phyloP scores from a whole-genome alignment of 2,797 vertebrate species.

The Emys orbicularis region DNA sequence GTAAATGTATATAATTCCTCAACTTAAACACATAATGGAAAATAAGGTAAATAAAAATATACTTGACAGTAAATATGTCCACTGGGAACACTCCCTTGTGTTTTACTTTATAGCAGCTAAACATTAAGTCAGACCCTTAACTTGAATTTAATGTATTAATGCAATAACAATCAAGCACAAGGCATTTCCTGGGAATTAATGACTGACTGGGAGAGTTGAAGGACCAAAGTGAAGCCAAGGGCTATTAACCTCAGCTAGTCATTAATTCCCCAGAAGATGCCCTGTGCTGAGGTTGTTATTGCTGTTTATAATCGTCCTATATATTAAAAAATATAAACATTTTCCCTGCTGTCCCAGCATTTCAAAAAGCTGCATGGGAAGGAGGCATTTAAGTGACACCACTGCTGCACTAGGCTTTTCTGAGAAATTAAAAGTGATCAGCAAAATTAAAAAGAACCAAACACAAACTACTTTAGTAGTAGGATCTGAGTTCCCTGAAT shows the following conservation, averaged over 20 bases:
- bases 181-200: slow-evolving; percentile 81
- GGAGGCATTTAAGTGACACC: slow-evolving; percentile 22
- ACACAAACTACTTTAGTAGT: neutral
- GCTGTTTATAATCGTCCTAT: slow-evolving; percentile 68
- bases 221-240: slow-evolving; percentile 71
- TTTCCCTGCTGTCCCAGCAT: slow-evolving; percentile 26
- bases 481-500: neutral
- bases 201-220: slow-evolving; percentile 75
- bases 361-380: slow-evolving; percentile 43
- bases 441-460: slow-evolving; percentile 55
- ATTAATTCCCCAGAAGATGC: slow-evolving; percentile 79
- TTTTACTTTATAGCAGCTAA: slow-evolving; percentile 77
- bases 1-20: slow-evolving; percentile 38
- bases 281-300: slow-evolving; percentile 66
- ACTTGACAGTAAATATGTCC: slow-evolving; percentile 59
- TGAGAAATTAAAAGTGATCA: slow-evolving; percentile 54
- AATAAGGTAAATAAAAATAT: slow-evolving; percentile 74
- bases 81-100: slow-evolving; percentile 61
- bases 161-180: slow-evolving; percentile 73
- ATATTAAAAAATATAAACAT: slow-evolving; percentile 59
- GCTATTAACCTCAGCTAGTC: slow-evolving; percentile 75
- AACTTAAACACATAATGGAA: slow-evolving; percentile 59
- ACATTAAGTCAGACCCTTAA: slow-evolving; percentile 78
- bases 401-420: slow-evolving; percentile 31
- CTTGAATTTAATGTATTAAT: slow-evolving; percentile 81